A percentile compares a stretch with the other conserved stretches of the same genome.
Evolutionary conservation across 2,797 vertebrate species (phyloP).

Genomic region (Heteromormyrus szaboi): DNA sequence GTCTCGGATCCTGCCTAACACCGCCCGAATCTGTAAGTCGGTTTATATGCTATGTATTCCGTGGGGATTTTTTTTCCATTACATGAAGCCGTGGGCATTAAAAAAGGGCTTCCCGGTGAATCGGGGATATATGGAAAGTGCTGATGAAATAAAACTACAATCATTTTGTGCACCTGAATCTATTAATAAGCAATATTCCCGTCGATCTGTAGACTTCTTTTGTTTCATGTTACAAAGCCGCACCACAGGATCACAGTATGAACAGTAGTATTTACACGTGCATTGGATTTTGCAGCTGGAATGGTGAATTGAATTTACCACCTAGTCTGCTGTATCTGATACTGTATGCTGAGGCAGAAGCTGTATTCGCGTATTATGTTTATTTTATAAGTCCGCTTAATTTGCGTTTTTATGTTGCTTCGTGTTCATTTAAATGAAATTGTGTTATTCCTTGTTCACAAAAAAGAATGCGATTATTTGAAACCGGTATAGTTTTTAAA

Average conservation of each 20-base stretch:
- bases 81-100: neutral
- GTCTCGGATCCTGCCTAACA: neutral
- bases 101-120: neutral
- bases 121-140: neutral
- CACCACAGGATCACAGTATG: neutral
- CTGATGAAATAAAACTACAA: neutral
- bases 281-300: neutral
- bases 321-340: neutral
- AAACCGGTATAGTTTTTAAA: neutral
- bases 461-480: neutral
- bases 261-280: neutral
- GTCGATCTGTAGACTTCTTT: neutral
- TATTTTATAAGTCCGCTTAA: neutral
- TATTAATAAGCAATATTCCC: neutral
- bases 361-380: neutral
- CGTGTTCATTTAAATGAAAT: neutral
- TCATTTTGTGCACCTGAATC: neutral
- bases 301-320: neutral
- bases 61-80: neutral
- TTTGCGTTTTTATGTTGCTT: neutral
- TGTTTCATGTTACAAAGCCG: neutral
- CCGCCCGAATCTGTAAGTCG: neutral
- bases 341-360: neutral
- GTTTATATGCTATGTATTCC: neutral
- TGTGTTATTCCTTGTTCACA: neutral